Base-by-base conservation (phyloP, 1,140 invertebrate genomes). In the Bombus impatiens region DNA sequence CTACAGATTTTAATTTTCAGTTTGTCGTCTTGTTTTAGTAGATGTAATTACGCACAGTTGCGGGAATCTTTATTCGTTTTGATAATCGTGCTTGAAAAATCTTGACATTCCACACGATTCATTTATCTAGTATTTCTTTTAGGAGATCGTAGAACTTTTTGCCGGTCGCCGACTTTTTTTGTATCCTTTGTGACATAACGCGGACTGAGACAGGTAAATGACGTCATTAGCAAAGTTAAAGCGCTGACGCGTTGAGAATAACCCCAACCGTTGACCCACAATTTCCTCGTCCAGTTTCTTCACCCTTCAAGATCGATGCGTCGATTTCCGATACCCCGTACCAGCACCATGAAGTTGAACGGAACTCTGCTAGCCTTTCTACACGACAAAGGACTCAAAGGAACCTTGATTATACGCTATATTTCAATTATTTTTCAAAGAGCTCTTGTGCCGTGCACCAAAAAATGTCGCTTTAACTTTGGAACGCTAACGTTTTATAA, bases 181-280 rank as follows among this genome's bases (percentile, higher is more conserved):
- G 67, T 71, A 65, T 71, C 47, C 67, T 83, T 68, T 44, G 80
- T 77, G 37, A 35, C 57, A 71, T 74, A 86, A 62, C 65, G 62
- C 67, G 71, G 84, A 59, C 77, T 37, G 87, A 90, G 91, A 91
- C 89, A 89, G 81, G 91, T 93, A 93, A 93, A 93, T 92, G 91
- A 93, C 89, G 89, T 92, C 91, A 93, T 93, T 93, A 93, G 93
- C 89, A 91, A 92, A 86, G 75, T 86, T 87, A 93, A 93, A 93
- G 91, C 89, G 91, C 92, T 93, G 92, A 93, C 92, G 91, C 90
- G 88, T 89, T 86, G 87, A 88, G 90, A 90, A 91, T 91, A 87
- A 91, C 89, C 84, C 86, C 84, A 88, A 90, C 88, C 86, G 84
- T 91, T 87, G 84, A 91, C 88, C 87, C 90, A 83, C 87, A 90